These are phyloP conservation scores for Chionodraco myersi DNA, from an alignment of 2,113 vertebrate species.

Conservation along the genomic window DNA sequence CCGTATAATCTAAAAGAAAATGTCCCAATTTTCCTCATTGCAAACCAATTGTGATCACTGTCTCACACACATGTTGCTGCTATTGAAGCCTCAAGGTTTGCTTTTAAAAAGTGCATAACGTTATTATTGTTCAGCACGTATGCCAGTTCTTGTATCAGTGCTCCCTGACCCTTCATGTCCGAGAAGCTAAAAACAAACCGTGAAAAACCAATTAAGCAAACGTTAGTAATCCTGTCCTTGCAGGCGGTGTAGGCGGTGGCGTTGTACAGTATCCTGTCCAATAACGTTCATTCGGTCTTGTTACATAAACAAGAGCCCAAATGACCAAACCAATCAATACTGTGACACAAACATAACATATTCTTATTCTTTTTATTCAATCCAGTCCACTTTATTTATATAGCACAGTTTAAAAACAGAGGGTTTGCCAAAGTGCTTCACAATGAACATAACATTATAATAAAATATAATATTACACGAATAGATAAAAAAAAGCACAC, in stretches of 20 bases:
- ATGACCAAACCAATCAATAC: too few species aligned
- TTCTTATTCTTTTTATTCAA: too few species aligned
- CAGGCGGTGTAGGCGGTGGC: constrained; percentile 2
- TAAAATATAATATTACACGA: too few species aligned
- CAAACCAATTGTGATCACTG: background rate
- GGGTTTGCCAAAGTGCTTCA: too few species aligned
- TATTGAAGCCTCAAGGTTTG: background rate
- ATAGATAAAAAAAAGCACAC: too few species aligned
- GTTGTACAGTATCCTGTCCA: background rate
- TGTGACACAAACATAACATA: too few species aligned
- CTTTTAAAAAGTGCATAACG: background rate
- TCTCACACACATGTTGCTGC: background rate
- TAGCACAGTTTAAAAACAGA: too few species aligned
- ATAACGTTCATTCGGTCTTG: background rate
- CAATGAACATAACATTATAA: too few species aligned
- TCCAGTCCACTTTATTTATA: too few species aligned
- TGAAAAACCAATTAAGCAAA: constrained; percentile 81
- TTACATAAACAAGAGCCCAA: background rate
- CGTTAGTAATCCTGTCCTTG: constrained; percentile 70
- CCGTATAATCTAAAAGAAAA: background rate
- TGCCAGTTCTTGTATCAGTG: constrained; percentile 2
- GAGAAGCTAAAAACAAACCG: constrained; percentile 67
- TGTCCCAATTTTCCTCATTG: background rate
- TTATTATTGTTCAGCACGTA: background rate
- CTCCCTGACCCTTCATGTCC: constrained; percentile 28